phyloP scores from a whole-genome alignment of 2,797 vertebrate species.

The Parotocinclus haroldoi region DNA sequence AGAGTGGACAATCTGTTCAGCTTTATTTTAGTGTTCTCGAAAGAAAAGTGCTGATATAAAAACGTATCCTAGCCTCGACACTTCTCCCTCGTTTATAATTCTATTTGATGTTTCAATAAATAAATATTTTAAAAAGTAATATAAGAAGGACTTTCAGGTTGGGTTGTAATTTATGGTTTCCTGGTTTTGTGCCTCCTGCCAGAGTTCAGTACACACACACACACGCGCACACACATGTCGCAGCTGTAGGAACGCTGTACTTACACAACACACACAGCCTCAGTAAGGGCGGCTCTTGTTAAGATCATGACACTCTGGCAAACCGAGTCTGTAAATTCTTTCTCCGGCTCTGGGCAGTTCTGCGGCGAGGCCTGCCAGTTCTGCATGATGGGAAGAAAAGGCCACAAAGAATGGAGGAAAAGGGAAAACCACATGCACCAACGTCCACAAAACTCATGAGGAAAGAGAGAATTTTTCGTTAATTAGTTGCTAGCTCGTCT shows the following conservation, averaged over 20 bases:
- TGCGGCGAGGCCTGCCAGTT: constrained; percentile 31
- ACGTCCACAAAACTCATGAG: constrained; percentile 12
- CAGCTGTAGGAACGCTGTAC: constrained; percentile 21
- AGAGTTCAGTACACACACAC: constrained; percentile 30
- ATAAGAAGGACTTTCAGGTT: constrained; percentile 40
- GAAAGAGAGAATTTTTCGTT: constrained; percentile 21
- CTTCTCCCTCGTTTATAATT: constrained; percentile 41
- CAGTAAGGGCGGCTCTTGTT: constrained; percentile 41
- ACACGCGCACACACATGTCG: background rate
- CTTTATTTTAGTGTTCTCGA: constrained; percentile 25
- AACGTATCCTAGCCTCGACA: constrained; percentile 11
- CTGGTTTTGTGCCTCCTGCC: constrained; percentile 41
- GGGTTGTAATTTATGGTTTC: constrained; percentile 51
- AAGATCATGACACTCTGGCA: constrained; percentile 43
- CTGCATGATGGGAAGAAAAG: constrained; percentile 22
- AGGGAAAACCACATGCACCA: constrained; percentile 27
- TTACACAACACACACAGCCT: constrained; percentile 20
- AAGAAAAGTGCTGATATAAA: constrained; percentile 23
- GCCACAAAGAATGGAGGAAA: constrained; percentile 23
- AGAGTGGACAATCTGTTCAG: constrained; percentile 14
- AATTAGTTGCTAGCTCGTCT: constrained; percentile 20
- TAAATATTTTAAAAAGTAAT: constrained; percentile 42
- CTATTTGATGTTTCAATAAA: constrained; percentile 44
- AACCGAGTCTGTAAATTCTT: constrained; percentile 43
- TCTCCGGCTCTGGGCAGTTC: constrained; percentile 21